phyloP scores from a whole-genome alignment of 2,797 vertebrate species.

The Manis crassicaudata region DNA sequence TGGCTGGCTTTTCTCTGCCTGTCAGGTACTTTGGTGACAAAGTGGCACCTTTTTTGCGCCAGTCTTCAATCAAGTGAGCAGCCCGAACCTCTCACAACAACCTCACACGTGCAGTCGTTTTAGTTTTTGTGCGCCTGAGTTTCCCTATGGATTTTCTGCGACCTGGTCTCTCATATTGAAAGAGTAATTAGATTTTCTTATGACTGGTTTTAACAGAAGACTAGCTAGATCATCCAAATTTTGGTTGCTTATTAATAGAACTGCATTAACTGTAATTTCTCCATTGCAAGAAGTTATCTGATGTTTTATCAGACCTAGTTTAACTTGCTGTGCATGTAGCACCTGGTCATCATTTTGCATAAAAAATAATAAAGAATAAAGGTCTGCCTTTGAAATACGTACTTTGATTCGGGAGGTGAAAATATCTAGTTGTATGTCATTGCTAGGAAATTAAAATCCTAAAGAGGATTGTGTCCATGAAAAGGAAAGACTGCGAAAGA shows the following conservation, averaged over 20 bases:
- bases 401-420: not conserved
- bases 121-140: not conserved
- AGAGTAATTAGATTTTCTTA: not conserved
- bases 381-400: not conserved
- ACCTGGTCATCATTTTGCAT: not conserved
- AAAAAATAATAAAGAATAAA: conserved; percentile 12
- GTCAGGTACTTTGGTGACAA: not conserved
- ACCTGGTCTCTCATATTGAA: not conserved
- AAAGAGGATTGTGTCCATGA: not conserved
- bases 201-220: not conserved
- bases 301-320: conserved; percentile 6
- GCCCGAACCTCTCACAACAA: not conserved
- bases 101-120: not conserved
- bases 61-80: not conserved
- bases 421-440: not conserved
- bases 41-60: not conserved
- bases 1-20: not conserved
- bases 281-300: not conserved
- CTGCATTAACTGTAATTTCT: not conserved
- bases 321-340: not conserved
- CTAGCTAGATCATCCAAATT: conserved; percentile 29
- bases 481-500: not conserved
- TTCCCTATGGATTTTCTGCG: not conserved
- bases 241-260: conserved; percentile 32
- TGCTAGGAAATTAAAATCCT: conserved; percentile 16